Percentiles rank a stretch among this genome's conserved stretches.
phyloP scores from a whole-genome alignment of 2,113 vertebrate genomes.

The Fulmarus glacialis region DNA sequence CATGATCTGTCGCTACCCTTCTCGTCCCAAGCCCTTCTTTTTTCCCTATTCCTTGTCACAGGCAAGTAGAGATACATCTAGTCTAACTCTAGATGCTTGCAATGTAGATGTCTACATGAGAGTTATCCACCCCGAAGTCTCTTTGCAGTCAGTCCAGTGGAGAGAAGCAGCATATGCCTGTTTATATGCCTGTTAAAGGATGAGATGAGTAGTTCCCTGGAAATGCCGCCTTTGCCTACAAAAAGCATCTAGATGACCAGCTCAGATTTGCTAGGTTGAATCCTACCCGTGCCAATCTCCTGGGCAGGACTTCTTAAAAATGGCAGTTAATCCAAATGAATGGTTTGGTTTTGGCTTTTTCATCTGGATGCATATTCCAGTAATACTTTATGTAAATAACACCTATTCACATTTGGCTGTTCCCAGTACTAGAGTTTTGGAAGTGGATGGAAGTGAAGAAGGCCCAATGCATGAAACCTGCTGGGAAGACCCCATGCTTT shows the following conservation, averaged over 20 bases:
- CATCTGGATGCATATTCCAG: not conserved
- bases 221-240: not conserved
- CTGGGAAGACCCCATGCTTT: not conserved
- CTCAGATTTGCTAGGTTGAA: not conserved
- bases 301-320: not conserved
- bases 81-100: not conserved
- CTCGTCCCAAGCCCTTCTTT: not conserved
- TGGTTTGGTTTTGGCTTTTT: not conserved
- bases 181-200: not conserved
- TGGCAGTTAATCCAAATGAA: not conserved
- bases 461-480: not conserved
- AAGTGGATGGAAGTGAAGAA: not conserved
- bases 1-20: not conserved
- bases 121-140: fast-evolving
- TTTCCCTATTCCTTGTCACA: not conserved
- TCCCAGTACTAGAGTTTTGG: not conserved
- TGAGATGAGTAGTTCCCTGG: not conserved
- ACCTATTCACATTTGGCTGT: not conserved
- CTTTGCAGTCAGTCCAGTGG: not conserved
- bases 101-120: not conserved
- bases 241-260: not conserved
- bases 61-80: not conserved
- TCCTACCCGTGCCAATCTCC: not conserved
- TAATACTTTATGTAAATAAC: not conserved
- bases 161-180: not conserved